Evolutionary conservation across 2,888 invertebrate species (phyloP), one percentile per base, ranked within the genome.

Genomic region (Drosophila atripex): DNA sequence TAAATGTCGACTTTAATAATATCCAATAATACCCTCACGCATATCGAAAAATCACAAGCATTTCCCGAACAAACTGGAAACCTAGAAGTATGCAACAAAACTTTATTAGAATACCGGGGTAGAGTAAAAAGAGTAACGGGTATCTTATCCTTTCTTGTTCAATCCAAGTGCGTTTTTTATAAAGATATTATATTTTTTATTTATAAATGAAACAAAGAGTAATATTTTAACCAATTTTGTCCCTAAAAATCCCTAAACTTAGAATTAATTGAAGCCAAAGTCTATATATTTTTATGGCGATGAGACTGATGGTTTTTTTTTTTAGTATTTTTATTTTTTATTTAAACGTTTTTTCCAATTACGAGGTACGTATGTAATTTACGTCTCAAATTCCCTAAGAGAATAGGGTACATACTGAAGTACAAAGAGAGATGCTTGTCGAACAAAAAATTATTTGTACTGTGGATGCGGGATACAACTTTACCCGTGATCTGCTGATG

Each of bases 401-500:
- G 14, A 14, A 12, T 12, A 35, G 35, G 35, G 35, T 35, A 35
- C 35, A 35, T 6, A 35, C 35, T 35, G n/a, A 7, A 35, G 35
- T n/a, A n/a, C n/a, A 35, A 35, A 35, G 39, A 18, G 39, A 41
- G 18, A 41, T 11, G 14, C 8, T 41, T 39, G 39, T 60, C 47
- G 43, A 32, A 39, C 60, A n/a, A 16, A 60, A 39, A 30, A 43
- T 30, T 8, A 43, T 30, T 8, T 32, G n/a, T 14, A 14, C 14
- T 3, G 23, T 16, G 18, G 8, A 59, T 32, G 50, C 28, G 52
- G 50, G 38, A 51, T 5, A n/a, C 28, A 21, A n/a, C 35, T 38
- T 8, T 38, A 11, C 3, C 18, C 14, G 38, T 46, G 52, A 65
- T 46, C 45, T 5, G n/a, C n/a, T 53, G 38, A 23, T 38, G 43